Evolutionary conservation across 2,797 vertebrate species (phyloP).

Genomic region (Hylomyscus alleni): DNA sequence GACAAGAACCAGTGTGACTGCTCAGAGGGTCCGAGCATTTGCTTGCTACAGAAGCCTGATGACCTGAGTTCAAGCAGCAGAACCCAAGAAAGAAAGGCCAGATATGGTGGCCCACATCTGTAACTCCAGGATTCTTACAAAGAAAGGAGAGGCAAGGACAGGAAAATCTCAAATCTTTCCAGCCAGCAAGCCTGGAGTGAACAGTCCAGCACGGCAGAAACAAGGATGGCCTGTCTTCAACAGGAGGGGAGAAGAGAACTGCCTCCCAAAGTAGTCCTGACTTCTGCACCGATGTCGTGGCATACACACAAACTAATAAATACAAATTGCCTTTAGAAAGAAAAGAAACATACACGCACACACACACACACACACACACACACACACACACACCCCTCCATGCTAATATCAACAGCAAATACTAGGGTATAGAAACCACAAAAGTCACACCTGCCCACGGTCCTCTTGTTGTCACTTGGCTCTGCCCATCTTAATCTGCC

Average conservation of each 20-base stretch:
- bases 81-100: not conserved
- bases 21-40: not conserved
- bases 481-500: not conserved
- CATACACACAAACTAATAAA: not conserved
- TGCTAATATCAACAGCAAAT: not conserved
- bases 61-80: not conserved
- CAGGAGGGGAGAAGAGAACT: not conserved
- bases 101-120: not conserved
- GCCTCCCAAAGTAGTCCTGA: not conserved
- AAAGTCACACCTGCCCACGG: not conserved
- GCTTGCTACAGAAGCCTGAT: not conserved
- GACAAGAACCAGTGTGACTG: not conserved
- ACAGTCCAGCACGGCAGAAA: not conserved
- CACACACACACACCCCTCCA: not conserved
- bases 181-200: no score
- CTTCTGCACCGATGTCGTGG: not conserved
- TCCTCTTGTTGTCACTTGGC: not conserved
- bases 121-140: not conserved
- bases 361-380: not conserved
- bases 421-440: not conserved
- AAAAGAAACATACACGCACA: not conserved
- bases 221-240: not conserved
- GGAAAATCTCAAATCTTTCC: not conserved
- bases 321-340: not conserved
- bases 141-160: not conserved